A percentile compares a stretch with the other conserved stretches of the same genome.
phyloP scores from a whole-genome alignment of 2,797 vertebrate genomes.

The Cryptoblepharus egeriae region DNA sequence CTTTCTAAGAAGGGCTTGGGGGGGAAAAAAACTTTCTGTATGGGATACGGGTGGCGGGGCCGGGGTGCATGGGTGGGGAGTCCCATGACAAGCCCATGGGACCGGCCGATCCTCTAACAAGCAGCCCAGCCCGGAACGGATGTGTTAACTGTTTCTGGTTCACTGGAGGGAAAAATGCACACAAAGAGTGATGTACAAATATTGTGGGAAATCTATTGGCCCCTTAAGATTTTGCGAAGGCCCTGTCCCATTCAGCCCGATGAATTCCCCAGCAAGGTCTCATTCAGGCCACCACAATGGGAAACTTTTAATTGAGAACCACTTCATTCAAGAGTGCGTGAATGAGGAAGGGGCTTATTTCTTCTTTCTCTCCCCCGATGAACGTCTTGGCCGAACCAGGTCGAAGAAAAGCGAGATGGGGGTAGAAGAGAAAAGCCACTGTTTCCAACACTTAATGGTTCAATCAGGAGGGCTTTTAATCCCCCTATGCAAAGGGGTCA shows the following conservation, averaged over 20 bases:
- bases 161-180: slow-evolving; percentile 93
- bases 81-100: background rate
- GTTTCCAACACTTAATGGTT: slow-evolving; percentile 65
- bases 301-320: slow-evolving; percentile 95
- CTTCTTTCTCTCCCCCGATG: slow-evolving; percentile 65
- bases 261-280: slow-evolving; percentile 89
- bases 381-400: slow-evolving; percentile 76
- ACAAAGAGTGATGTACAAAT: slow-evolving; percentile 95
- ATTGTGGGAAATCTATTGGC: slow-evolving; percentile 93
- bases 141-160: slow-evolving; percentile 93
- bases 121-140: slow-evolving; percentile 84
- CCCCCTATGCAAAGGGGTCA: slow-evolving; percentile 68
- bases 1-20: slow-evolving; percentile 77
- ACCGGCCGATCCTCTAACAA: slow-evolving; percentile 76
- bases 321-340: slow-evolving; percentile 86
- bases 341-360: slow-evolving; percentile 81
- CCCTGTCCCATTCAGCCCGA: slow-evolving; percentile 86
- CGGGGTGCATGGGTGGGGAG: slow-evolving; percentile 12
- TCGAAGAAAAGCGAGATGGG: background rate
- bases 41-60: background rate
- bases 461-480: slow-evolving; percentile 77
- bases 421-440: slow-evolving; percentile 61
- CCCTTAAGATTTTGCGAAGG: slow-evolving; percentile 90
- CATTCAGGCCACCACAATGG: slow-evolving; percentile 90
- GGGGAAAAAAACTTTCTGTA: slow-evolving; percentile 65